Conservation (phyloP, 2,797 vertebrate genomes). For the Acridotheres tristis region DNA sequence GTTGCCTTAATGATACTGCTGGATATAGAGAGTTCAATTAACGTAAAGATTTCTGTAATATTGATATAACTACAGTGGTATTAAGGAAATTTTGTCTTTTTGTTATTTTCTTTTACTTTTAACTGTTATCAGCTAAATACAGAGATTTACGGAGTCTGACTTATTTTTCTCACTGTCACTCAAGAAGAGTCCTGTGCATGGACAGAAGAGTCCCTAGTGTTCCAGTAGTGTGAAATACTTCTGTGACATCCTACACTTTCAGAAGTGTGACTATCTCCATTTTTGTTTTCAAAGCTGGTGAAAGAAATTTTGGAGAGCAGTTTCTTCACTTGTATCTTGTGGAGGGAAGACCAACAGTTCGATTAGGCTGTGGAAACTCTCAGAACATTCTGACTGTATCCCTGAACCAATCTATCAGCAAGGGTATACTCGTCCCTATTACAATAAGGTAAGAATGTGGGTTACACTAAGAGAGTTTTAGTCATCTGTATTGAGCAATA, state of each 20-base stretch:
- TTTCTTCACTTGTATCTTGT: constrained; percentile 87
- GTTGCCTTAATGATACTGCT: not conserved
- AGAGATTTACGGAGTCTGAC: not conserved
- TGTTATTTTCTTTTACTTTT: not conserved
- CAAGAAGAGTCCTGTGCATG: not conserved
- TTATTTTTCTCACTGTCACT: not conserved
- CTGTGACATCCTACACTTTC: not conserved
- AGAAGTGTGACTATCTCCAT: not conserved
- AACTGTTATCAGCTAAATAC: not conserved
- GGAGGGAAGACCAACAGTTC: constrained; percentile 78
- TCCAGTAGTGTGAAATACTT: not conserved
- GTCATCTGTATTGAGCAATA: not conserved
- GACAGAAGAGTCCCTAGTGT: not conserved
- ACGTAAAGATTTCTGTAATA: not conserved
- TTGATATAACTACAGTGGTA: not conserved
- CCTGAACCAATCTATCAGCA: constrained; percentile 71
- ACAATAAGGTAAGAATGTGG: constrained; percentile 75
- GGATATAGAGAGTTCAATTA: not conserved
- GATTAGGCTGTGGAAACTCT: constrained; percentile 77
- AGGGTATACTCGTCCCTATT: constrained; percentile 73
- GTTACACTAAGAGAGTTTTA: not conserved
- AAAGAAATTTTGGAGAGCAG: constrained; percentile 77
- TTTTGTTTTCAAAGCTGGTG: constrained; percentile 76
- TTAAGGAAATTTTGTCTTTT: not conserved
- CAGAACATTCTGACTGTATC: constrained; percentile 75